phyloP scores from a whole-genome alignment of 2,888 invertebrate species.

The Melitaea athalia region DNA sequence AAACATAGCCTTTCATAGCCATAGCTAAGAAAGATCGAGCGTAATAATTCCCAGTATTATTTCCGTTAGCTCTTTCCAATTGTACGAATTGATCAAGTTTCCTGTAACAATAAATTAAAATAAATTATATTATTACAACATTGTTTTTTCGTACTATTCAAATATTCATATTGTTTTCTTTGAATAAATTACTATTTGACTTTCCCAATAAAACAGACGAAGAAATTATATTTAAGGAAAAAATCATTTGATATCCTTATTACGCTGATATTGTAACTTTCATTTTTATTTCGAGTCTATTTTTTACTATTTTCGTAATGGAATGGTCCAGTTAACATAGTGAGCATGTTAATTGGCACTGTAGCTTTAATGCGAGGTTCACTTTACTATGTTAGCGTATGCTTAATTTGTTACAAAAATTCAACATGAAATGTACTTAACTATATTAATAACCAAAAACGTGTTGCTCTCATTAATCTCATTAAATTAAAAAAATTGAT shows the following conservation, averaged over 20 bases:
- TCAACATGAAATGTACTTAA: too few relatives aligned
- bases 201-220: not conserved
- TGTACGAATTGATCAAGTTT: constrained; percentile 33
- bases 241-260: not conserved
- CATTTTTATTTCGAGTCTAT: not conserved
- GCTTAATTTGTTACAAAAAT: too few relatives aligned
- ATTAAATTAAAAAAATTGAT: too few relatives aligned
- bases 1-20: constrained; percentile 1
- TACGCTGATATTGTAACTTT: not conserved
- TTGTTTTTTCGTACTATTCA: constrained; percentile 29
- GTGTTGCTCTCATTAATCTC: too few relatives aligned
- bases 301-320: not conserved
- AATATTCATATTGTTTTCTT: constrained; percentile 32
- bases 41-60: constrained; percentile 29
- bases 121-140: constrained; percentile 39
- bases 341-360: too few relatives aligned
- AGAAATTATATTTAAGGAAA: not conserved
- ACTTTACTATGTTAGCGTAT: too few relatives aligned
- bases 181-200: constrained; percentile 11
- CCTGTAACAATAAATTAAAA: constrained; percentile 39
- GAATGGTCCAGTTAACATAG: not conserved
- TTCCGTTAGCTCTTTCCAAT: constrained; percentile 35
- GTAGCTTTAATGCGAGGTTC: too few relatives aligned
- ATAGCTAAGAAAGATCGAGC: constrained; percentile 12
- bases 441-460: too few relatives aligned